Evolutionary conservation across 2,888 invertebrate species (phyloP), one percentile per base, ranked within the genome.

Genomic region (Orchesella flavescens): DNA sequence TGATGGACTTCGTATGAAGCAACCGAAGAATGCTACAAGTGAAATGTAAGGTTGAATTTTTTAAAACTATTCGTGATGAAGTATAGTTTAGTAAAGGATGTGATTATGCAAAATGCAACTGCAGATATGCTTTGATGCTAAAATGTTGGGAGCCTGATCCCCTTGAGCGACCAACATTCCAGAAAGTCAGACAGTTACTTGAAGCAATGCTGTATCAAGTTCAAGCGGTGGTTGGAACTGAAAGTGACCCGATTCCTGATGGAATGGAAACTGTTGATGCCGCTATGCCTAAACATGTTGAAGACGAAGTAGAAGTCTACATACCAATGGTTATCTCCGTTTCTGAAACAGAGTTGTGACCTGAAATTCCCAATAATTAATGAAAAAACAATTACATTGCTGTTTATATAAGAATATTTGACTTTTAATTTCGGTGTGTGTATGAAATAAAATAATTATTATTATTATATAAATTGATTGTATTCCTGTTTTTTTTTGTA

Each of bases 1-100:
- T 9, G 59, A 73, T 23, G 86, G 86, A 13, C 68, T 86, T 5
- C 46, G 86, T 3, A 85, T 86, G 84, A 75, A 57, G 13, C 82
- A 84, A 49, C 86, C 86, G 4, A 55, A 73, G 59, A 83, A 84
- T 68, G 75, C 86, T 21, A 72, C 86, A 2, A 76, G 80, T 46
- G 76, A 81, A n/a, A 13, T 86, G 84, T 84, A 72, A 74, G 59
- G 43, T 73, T 68, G 65, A 66, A 63, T 19, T 57, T 13, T 4
- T n/a, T n/a, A n/a, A n/a, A n/a, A n/a, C n/a, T n/a, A n/a, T n/a
- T n/a, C n/a, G n/a, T n/a, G n/a, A n/a, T n/a, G n/a, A n/a, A n/a
- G n/a, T n/a, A n/a, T n/a, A n/a, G n/a, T n/a, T n/a, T 34, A 0
- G 43, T 65, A 13, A 13, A 53, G 7, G 23, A n/a, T 69, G 12